Conservation (phyloP, 2,888 invertebrate species). For the Callyntrura guangdongensis region DNA sequence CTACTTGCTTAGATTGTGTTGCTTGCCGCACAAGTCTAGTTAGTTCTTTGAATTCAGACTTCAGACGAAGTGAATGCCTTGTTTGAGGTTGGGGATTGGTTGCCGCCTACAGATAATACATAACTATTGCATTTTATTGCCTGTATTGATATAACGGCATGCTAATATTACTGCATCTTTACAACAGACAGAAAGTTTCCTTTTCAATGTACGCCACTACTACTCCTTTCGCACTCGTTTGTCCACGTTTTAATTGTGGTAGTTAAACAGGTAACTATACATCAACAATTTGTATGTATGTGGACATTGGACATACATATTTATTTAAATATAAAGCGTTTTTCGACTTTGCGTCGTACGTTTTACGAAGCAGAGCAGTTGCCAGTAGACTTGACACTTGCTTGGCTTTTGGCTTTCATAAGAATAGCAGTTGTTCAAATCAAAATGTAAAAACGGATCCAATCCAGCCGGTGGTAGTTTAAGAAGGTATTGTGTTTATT, state of each 20-base stretch:
- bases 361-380: too few relatives aligned
- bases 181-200: not conserved
- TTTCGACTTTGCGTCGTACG: too few relatives aligned
- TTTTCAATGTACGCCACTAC: not conserved
- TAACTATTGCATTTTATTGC: not conserved
- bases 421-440: too few relatives aligned
- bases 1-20: too few relatives aligned
- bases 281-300: not conserved
- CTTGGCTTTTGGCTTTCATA: too few relatives aligned
- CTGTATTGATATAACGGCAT: not conserved
- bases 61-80: not conserved
- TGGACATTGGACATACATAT: not conserved
- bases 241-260: slow-evolving; percentile 5
- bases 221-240: not conserved
- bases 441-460: too few relatives aligned
- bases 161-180: not conserved
- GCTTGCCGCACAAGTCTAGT: not conserved
- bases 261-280: slow-evolving; percentile 24
- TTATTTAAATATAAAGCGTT: too few relatives aligned
- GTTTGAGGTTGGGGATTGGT: not conserved
- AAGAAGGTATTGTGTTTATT: not conserved
- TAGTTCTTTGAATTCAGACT: not conserved
- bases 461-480: too few relatives aligned
- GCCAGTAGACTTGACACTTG: too few relatives aligned
- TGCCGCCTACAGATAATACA: not conserved